A percentile compares a stretch with the other conserved stretches of the same genome.
phyloP scores from a whole-genome alignment of 1,140 invertebrate genomes.

The Cydia splendana region DNA sequence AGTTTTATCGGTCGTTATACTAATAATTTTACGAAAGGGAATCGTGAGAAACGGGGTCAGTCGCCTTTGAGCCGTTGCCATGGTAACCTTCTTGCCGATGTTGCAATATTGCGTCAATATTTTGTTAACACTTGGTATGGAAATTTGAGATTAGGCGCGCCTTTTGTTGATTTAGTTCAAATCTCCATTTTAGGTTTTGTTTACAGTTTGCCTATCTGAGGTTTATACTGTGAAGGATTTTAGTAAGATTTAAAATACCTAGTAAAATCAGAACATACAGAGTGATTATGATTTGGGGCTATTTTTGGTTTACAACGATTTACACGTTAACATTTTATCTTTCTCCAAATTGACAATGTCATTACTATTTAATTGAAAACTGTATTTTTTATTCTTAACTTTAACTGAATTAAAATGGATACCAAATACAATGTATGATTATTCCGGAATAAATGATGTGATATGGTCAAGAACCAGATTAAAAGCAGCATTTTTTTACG shows the following conservation, averaged over 20 bases:
- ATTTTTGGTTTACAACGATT: too few relatives aligned
- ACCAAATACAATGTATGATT: too few relatives aligned
- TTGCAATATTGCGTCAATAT: constrained; percentile 8
- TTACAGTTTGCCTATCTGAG: not conserved
- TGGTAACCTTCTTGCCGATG: constrained; percentile 21
- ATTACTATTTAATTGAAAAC: too few relatives aligned
- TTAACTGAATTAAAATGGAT: too few relatives aligned
- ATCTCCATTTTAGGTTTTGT: not conserved
- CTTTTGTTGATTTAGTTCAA: not conserved
- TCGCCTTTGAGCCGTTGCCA: constrained; percentile 22
- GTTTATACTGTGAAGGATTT: not conserved
- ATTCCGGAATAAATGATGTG: too few relatives aligned
- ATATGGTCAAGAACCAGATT: too few relatives aligned
- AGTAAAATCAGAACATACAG: too few relatives aligned
- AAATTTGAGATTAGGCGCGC: not conserved
- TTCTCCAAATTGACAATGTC: too few relatives aligned
- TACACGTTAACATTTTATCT: too few relatives aligned
- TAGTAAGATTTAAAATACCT: not conserved
- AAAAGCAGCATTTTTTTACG: too few relatives aligned
- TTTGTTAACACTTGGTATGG: not conserved
- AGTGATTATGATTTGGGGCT: too few relatives aligned
- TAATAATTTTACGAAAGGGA: constrained; percentile 31
- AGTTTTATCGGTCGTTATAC: constrained; percentile 24
- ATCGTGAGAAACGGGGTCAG: constrained; percentile 26
- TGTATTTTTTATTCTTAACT: too few relatives aligned